phyloP scores from a whole-genome alignment of 2,888 invertebrate species.

The Drosophila nr. perissopoda region DNA sequence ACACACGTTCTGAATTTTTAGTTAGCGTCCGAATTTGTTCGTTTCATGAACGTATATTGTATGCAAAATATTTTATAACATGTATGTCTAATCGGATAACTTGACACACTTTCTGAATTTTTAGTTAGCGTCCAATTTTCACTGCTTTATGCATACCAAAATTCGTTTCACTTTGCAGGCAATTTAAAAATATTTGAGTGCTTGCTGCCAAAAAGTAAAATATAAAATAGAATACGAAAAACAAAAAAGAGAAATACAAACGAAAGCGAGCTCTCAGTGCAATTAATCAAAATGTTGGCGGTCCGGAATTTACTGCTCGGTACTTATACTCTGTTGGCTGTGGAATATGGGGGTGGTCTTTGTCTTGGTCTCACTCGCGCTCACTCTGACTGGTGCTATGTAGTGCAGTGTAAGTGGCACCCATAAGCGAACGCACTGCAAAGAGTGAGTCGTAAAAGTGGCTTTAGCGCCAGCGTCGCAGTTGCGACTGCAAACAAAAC shows the following conservation, averaged over 20 bases:
- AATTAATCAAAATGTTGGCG: slow-evolving; percentile 68
- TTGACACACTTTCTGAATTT: slow-evolving; percentile 11
- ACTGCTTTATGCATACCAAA: not conserved
- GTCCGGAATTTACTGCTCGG: slow-evolving; percentile 10
- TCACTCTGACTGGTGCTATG: slow-evolving; percentile 5
- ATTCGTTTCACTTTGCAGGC: slow-evolving; percentile 22
- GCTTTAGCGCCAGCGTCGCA: slow-evolving; percentile 28
- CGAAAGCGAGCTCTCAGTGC: slow-evolving; percentile 45
- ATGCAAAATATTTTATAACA: not conserved
- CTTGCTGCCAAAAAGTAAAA: not conserved
- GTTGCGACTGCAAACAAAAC: slow-evolving; percentile 68
- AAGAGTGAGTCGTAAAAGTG: slow-evolving; percentile 55
- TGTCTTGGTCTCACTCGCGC: slow-evolving; percentile 2
- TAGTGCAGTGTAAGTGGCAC: slow-evolving; percentile 44
- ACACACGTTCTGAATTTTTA: too few species aligned
- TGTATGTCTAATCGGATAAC: not conserved
- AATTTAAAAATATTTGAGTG: slow-evolving; percentile 53
- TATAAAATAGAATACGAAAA: not conserved
- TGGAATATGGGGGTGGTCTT: not conserved
- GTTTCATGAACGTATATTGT: not conserved
- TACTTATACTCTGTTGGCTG: not conserved
- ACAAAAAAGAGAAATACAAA: not conserved
- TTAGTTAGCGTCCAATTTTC: slow-evolving; percentile 19
- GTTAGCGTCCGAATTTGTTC: too few species aligned
- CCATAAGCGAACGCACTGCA: slow-evolving; percentile 36